Conservation (phyloP, 2,113 vertebrate species). For the Oenanthe melanoleuca region DNA sequence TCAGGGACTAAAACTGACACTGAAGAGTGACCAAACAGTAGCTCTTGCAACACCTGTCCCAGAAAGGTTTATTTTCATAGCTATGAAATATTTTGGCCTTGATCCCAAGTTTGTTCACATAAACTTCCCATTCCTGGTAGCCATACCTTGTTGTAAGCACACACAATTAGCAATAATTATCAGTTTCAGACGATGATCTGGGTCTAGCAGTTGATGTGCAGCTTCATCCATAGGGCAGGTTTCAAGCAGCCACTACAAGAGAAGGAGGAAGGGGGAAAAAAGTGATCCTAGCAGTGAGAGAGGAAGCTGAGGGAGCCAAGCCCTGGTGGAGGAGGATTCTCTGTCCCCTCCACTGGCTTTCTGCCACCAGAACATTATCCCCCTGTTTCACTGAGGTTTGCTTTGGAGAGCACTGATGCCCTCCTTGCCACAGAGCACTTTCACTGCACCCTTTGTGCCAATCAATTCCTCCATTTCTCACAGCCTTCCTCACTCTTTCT, state of each 20-base stretch:
- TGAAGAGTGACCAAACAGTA: not conserved
- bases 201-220: not conserved
- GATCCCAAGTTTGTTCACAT: not conserved
- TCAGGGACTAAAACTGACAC: not conserved
- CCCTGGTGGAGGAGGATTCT: not conserved
- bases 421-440: not conserved
- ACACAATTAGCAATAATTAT: not conserved
- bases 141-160: not conserved
- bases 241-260: not conserved
- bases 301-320: not conserved
- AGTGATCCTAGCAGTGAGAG: not conserved
- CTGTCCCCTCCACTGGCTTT: not conserved
- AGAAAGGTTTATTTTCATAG: not conserved
- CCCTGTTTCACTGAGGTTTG: not conserved
- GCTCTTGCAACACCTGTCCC: not conserved
- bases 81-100: not conserved
- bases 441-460: constrained; percentile 14
- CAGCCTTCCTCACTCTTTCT: not conserved
- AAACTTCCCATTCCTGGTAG: not conserved
- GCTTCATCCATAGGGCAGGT: not conserved
- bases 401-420: not conserved
- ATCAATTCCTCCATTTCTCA: constrained; percentile 41
- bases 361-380: not conserved
- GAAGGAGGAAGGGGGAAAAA: not conserved
- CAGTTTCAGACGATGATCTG: not conserved